Conservation (phyloP, 2,888 invertebrate genomes). For the Erynnis tages region DNA sequence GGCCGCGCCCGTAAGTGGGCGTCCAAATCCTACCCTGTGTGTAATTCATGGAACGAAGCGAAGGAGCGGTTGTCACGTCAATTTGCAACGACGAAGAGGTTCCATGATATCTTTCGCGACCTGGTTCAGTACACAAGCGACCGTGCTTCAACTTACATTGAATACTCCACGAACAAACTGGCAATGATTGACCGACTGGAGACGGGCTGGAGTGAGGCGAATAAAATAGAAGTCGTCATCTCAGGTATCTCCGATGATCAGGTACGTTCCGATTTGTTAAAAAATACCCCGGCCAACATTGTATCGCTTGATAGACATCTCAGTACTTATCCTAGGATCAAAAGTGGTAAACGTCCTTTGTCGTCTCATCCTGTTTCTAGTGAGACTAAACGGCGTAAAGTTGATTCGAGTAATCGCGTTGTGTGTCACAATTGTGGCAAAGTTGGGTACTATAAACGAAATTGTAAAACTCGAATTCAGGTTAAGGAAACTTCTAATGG, state of each 20-base stretch:
- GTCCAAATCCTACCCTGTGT: slow-evolving; percentile 17
- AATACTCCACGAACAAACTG: neutral
- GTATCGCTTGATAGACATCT: neutral
- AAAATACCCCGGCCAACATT: neutral
- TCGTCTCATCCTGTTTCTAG: neutral
- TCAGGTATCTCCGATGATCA: slow-evolving; percentile 30
- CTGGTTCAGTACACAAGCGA: slow-evolving; percentile 32
- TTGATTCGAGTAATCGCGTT: neutral
- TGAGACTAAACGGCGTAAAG: neutral
- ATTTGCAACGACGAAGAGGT: slow-evolving; percentile 25
- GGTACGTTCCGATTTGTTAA: slow-evolving; percentile 26
- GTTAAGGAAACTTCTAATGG: no score
- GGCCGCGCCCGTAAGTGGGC: slow-evolving; percentile 26
- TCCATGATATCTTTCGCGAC: slow-evolving; percentile 28
- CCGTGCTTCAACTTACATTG: slow-evolving; percentile 27
- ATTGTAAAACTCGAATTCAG: neutral
- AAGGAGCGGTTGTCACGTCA: slow-evolving; percentile 14
- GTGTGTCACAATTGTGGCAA: neutral
- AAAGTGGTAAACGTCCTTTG: neutral
- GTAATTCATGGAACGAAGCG: slow-evolving; percentile 19
- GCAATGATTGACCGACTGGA: slow-evolving; percentile 27
- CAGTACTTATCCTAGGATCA: neutral
- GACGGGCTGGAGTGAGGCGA: slow-evolving; percentile 28
- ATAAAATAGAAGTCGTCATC: slow-evolving; percentile 31
- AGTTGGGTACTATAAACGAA: neutral